Conservation (phyloP, 1,140 invertebrate genomes). For the Drosophila bocqueti region DNA sequence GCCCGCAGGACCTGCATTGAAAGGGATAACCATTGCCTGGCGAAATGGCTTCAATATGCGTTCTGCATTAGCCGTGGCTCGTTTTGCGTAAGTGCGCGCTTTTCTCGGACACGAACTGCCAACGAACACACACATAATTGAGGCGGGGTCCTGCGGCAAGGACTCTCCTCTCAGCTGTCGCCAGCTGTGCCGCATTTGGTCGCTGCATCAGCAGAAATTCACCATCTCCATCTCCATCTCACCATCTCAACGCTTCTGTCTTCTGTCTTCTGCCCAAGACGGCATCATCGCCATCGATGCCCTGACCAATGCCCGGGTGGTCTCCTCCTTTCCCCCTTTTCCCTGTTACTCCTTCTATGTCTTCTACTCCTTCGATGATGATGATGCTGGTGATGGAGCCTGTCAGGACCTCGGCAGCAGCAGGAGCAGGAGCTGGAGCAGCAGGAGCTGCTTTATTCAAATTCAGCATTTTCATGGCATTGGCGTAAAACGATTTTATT, state of each 20-base stretch:
- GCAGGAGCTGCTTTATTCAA: constrained; percentile 69
- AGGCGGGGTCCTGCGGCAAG: constrained; percentile 43
- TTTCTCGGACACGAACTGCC: constrained; percentile 3
- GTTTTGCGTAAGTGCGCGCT: constrained; percentile 77
- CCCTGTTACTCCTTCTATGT: background rate
- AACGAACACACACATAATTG: constrained; percentile 64
- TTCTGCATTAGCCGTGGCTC: constrained; percentile 73
- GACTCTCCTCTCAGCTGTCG: constrained; percentile 56
- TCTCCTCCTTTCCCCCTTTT: background rate
- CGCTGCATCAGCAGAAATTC: constrained; percentile 76
- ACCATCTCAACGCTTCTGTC: constrained; percentile 11
- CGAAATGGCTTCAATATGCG: constrained; percentile 79
- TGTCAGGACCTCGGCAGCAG: constrained; percentile 6
- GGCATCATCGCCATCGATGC: constrained; percentile 55
- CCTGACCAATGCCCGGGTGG: constrained; percentile 30
- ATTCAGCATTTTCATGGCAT: constrained; percentile 82
- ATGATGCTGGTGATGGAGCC: constrained; percentile 17
- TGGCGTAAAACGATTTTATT: constrained; percentile 83
- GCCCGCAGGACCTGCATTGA: constrained; percentile 35
- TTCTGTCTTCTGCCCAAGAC: constrained; percentile 45
- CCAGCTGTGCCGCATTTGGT: constrained; percentile 68
- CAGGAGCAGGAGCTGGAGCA: background rate
- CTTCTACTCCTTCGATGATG: constrained; percentile 11
- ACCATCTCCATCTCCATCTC: constrained; percentile 15
- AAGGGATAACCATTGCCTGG: constrained; percentile 71